These are phyloP conservation scores for Austrofundulus limnaeus DNA, from an alignment of 2,113 vertebrate genomes.

Conservation along the genomic window DNA sequence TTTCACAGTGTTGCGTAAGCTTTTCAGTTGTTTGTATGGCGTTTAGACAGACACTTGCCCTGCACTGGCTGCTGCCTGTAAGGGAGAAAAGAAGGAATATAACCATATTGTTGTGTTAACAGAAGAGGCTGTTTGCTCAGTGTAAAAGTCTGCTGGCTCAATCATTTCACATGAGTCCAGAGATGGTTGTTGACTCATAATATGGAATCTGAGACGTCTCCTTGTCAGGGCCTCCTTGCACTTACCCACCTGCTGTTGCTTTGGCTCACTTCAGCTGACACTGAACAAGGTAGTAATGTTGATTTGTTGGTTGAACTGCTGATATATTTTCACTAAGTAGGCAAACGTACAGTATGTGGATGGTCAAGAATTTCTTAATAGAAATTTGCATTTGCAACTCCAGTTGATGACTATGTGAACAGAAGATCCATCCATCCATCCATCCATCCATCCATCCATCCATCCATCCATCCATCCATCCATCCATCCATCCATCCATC, in stretches of 20 bases:
- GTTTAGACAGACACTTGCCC: constrained; percentile 24
- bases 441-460: no score
- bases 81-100: constrained; percentile 33
- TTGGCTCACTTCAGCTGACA: constrained; percentile 20
- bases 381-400: no score
- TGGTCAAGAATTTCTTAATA: not conserved
- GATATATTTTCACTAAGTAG: not conserved
- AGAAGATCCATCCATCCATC: no score
- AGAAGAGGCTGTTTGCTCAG: constrained; percentile 44
- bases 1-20: not conserved
- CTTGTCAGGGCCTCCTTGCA: constrained; percentile 43
- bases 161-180: constrained; percentile 60
- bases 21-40: not conserved
- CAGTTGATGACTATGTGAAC: no score
- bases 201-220: constrained; percentile 24
- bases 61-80: constrained; percentile 33
- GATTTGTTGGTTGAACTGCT: constrained; percentile 21
- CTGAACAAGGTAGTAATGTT: constrained; percentile 12
- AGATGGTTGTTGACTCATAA: constrained; percentile 23
- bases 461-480: no score
- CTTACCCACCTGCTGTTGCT: constrained; percentile 34
- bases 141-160: constrained; percentile 49
- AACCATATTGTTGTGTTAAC: constrained; percentile 59
- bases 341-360: not conserved
- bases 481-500: no score